Evolutionary conservation across 2,113 vertebrate genomes (phyloP).

Genomic region (Panthera uncia): DNA sequence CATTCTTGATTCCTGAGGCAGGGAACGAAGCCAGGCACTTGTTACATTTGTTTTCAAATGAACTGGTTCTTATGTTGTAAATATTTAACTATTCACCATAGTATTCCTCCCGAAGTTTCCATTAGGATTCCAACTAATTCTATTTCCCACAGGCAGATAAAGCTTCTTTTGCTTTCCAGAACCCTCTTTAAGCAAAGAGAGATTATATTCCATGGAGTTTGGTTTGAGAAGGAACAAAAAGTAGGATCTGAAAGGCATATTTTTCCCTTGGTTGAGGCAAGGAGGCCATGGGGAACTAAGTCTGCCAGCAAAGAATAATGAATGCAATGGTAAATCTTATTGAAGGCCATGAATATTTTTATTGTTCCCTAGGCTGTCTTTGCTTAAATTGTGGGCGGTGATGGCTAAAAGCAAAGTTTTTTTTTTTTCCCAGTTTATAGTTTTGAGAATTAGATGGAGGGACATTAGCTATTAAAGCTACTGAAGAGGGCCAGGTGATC

Average conservation of each 20-base stretch:
- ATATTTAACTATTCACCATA: conserved; percentile 62
- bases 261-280: background rate
- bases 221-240: conserved; percentile 1
- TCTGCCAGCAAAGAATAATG: background rate
- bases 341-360: background rate
- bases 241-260: background rate
- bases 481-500: conserved; percentile 76
- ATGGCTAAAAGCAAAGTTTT: conserved; percentile 63
- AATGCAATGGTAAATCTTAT: background rate
- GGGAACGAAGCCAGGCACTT: conserved; percentile 54
- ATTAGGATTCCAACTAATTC: conserved; percentile 39
- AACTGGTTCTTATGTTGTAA: conserved; percentile 64
- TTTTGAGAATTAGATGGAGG: background rate
- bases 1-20: conserved; percentile 62
- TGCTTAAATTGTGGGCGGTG: conserved; percentile 54
- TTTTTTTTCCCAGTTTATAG: conserved; percentile 2
- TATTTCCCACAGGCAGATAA: conserved; percentile 1
- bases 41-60: conserved; percentile 53
- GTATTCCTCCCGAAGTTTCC: conserved; percentile 48
- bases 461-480: conserved; percentile 62
- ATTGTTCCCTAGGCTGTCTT: conserved; percentile 24
- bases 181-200: conserved; percentile 28
- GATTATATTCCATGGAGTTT: background rate
- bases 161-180: conserved; percentile 34
- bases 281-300: background rate